These are phyloP conservation scores for Sminthurides bifidus DNA, from an alignment of 1,140 invertebrate species.

Conservation along the genomic window DNA sequence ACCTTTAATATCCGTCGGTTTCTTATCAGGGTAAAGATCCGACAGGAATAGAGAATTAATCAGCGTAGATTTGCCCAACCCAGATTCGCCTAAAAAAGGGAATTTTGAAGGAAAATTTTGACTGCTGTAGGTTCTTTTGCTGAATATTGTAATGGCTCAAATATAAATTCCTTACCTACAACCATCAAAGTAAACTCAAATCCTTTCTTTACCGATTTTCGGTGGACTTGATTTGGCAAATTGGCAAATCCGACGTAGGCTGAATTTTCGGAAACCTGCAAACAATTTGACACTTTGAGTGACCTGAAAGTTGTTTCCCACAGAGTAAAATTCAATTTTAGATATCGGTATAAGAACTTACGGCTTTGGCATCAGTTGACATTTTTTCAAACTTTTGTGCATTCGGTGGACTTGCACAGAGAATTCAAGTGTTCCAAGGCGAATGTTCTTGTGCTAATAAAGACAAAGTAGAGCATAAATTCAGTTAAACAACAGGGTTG, in stretches of 20 bases:
- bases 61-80: conserved; percentile 93
- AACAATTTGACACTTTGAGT: no score
- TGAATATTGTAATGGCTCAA: conserved; percentile 4
- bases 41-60: conserved; percentile 97
- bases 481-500: no score
- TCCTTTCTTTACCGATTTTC: conserved; percentile 93
- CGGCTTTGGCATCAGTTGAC: background rate
- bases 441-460: no score
- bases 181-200: conserved; percentile 98
- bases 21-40: conserved; percentile 80
- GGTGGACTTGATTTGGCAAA: conserved; percentile 86
- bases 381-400: no score
- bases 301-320: no score
- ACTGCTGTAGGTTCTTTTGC: background rate
- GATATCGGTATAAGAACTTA: no score
- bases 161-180: conserved; percentile 46
- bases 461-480: no score
- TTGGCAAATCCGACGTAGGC: conserved; percentile 89
- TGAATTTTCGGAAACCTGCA: conserved; percentile 50
- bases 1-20: conserved; percentile 75
- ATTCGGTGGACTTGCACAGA: no score
- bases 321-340: background rate
- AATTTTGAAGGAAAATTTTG: background rate
- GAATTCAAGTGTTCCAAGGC: no score
- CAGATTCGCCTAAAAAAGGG: conserved; percentile 63